Conservation (phyloP, 2,113 vertebrate species). For the Telmatochromis sp. region DNA sequence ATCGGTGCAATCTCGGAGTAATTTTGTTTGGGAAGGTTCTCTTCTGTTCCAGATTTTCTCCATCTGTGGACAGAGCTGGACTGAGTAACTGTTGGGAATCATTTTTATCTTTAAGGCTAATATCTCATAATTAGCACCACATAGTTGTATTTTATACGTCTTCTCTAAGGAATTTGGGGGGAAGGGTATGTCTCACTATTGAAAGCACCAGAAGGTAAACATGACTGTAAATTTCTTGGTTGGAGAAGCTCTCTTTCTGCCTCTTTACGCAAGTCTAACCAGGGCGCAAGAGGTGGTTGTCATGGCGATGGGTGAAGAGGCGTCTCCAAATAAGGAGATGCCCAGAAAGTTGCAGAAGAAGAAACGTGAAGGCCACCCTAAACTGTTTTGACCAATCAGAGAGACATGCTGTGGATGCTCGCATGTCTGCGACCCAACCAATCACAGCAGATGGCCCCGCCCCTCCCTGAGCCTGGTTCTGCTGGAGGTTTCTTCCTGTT, state of each 20-base stretch:
- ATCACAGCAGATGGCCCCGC: too few relatives aligned
- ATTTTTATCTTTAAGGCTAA: background rate
- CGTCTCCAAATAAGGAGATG: background rate
- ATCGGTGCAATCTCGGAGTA: background rate
- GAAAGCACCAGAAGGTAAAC: background rate
- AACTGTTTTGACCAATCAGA: background rate
- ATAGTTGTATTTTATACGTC: background rate
- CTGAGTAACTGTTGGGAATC: background rate
- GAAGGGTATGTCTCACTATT: background rate
- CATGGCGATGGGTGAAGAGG: background rate
- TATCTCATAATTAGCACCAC: background rate
- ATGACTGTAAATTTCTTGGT: background rate
- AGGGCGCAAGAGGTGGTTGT: background rate
- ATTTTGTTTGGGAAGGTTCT: background rate
- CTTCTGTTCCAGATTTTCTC: background rate
- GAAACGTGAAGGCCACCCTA: background rate
- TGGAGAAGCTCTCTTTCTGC: background rate
- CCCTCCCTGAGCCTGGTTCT: too few relatives aligned
- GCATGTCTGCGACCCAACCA: too few relatives aligned
- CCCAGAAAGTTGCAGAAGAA: rapidly evolving
- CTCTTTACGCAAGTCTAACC: background rate
- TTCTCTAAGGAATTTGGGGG: background rate
- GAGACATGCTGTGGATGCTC: too few relatives aligned
- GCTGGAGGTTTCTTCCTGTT: too few relatives aligned
- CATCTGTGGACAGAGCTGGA: background rate